Evolutionary conservation across 2,113 vertebrate genomes (phyloP).

Genomic region (Orientallactaga bullata): DNA sequence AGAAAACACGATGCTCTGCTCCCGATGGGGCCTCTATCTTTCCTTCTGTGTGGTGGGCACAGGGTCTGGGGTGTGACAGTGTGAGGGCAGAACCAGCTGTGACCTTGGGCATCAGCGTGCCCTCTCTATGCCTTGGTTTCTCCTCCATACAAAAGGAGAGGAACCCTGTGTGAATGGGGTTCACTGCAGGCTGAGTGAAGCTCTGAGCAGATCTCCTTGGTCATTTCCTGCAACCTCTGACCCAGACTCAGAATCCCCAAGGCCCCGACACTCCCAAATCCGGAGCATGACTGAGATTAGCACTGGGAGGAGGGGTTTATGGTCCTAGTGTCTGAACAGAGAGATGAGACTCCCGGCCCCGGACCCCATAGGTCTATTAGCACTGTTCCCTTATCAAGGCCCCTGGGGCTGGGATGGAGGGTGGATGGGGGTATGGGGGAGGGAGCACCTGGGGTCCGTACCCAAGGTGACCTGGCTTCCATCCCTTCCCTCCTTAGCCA

Average conservation of each 20-base stretch:
- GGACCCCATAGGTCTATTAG: neutral
- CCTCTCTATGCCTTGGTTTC: neutral
- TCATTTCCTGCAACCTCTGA: neutral
- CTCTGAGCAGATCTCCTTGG: neutral
- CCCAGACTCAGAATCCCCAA: neutral
- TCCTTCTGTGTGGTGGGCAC: neutral
- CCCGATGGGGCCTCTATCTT: neutral
- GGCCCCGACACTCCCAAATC: neutral
- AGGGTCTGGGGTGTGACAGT: rapidly evolving
- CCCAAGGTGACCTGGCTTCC: no score
- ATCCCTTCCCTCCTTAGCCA: neutral
- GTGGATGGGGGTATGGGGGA: no score
- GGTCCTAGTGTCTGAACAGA: neutral
- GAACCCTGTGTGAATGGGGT: neutral
- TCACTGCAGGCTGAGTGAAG: neutral
- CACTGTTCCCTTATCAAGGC: neutral
- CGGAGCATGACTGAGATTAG: neutral
- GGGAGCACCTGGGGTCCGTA: no score
- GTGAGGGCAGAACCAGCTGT: neutral
- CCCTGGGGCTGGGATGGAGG: neutral
- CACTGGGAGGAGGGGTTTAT: neutral
- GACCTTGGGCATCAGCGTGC: neutral
- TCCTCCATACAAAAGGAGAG: neutral
- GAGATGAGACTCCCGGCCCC: neutral
- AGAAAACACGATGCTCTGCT: neutral